A percentile compares a stretch with the other conserved stretches of the same genome.
Conservation (phyloP, 2,888 invertebrate species). For the Xestobium rufovillosum region DNA sequence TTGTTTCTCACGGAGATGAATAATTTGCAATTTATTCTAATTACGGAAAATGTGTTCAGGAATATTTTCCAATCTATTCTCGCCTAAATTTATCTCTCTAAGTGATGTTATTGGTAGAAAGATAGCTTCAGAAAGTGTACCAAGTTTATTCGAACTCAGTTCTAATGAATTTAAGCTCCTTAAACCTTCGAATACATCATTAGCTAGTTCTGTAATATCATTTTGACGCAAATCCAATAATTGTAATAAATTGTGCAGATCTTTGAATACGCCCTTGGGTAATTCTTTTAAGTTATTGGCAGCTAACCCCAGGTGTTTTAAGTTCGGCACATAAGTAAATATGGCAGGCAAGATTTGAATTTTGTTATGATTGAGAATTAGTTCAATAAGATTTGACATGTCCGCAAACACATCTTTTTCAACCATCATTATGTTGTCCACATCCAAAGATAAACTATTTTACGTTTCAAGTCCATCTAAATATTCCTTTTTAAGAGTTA, state of each 20-base stretch:
- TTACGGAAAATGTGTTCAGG: conserved; percentile 32
- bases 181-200: conserved; percentile 56
- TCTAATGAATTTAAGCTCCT: conserved; percentile 59
- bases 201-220: conserved; percentile 34
- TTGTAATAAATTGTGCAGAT: conserved; percentile 52
- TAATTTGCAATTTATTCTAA: conserved; percentile 10
- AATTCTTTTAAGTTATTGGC: conserved; percentile 57
- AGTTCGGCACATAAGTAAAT: conserved; percentile 55
- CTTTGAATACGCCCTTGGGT: conserved; percentile 53
- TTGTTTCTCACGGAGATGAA: conserved; percentile 26
- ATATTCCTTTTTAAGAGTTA: conserved; percentile 18
- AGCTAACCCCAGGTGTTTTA: conserved; percentile 62
- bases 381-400: conserved; percentile 52
- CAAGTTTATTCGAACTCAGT: conserved; percentile 59
- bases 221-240: conserved; percentile 65
- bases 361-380: conserved; percentile 57
- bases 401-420: conserved; percentile 42
- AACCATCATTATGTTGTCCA: conserved; percentile 16
- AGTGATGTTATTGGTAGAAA: conserved; percentile 40
- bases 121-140: conserved; percentile 52
- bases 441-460: conserved; percentile 13
- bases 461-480: conserved; percentile 17
- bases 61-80: conserved; percentile 57
- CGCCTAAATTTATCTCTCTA: conserved; percentile 34
- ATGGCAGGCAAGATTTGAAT: conserved; percentile 51